Percentiles rank a stretch among this genome's conserved stretches.
Conservation (phyloP, 2,113 vertebrate genomes). For the Prolemur simus region DNA sequence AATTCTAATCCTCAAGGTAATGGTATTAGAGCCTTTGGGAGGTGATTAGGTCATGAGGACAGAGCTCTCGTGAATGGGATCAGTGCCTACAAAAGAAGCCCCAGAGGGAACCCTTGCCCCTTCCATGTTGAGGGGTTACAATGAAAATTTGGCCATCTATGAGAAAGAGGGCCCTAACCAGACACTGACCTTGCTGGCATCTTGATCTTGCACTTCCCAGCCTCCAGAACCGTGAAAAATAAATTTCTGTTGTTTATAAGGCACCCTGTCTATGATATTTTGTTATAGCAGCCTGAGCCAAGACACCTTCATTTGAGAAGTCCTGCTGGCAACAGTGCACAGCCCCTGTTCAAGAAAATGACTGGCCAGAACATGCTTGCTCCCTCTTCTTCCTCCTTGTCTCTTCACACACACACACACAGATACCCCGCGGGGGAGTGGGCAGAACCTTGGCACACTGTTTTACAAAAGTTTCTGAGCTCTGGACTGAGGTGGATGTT, state of each 20-base stretch:
- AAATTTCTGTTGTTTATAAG: neutral
- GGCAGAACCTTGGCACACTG: neutral
- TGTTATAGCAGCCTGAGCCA: neutral
- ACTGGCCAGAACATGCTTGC: neutral
- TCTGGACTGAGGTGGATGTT: neutral
- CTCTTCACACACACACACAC: too few relatives aligned
- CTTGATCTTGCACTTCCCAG: neutral
- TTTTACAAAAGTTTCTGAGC: neutral
- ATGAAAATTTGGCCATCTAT: neutral
- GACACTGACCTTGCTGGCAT: too few relatives aligned
- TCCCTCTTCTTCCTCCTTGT: neutral
- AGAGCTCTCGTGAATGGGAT: neutral
- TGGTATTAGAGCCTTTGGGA: neutral
- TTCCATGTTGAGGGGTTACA: neutral
- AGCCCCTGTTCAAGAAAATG: neutral
- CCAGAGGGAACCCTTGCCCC: neutral
- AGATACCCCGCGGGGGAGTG: neutral
- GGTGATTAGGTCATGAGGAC: neutral
- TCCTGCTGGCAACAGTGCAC: too few relatives aligned
- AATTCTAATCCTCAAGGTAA: neutral
- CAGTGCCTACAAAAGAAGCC: neutral
- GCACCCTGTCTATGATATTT: neutral
- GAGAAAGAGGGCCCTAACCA: neutral
- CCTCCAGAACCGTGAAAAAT: neutral
- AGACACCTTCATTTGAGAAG: neutral